These are phyloP conservation scores for Tetraneura akinire DNA, from an alignment of 1,140 invertebrate genomes.

Conservation along the genomic window DNA sequence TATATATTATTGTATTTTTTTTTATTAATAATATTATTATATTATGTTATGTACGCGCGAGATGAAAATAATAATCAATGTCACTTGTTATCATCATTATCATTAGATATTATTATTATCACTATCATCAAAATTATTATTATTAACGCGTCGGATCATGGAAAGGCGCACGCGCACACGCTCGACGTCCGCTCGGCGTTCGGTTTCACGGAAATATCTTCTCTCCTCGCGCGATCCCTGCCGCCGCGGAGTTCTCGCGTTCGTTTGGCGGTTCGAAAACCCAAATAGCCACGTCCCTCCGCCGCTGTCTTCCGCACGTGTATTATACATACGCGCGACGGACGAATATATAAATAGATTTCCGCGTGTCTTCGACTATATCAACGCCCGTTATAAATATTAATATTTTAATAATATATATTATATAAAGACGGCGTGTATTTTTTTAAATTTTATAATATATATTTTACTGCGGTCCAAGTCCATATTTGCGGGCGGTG, in stretches of 20 bases:
- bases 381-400: neutral
- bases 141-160: too few relatives aligned
- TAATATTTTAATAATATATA: neutral
- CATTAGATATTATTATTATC: neutral
- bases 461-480: too few relatives aligned
- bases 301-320: conserved; percentile 14
- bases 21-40: too few relatives aligned
- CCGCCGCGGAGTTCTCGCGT: neutral
- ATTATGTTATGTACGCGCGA: conserved; percentile 12
- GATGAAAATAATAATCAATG: conserved; percentile 12
- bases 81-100: neutral
- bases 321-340: too few relatives aligned
- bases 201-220: conserved; percentile 41
- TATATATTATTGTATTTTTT: too few relatives aligned
- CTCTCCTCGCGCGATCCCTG: too few relatives aligned
- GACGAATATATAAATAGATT: conserved; percentile 45
- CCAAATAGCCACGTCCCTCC: conserved; percentile 37
- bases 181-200: conserved; percentile 14
- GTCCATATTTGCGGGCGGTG: too few relatives aligned
- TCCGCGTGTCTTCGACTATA: conserved; percentile 21
- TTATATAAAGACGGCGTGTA: neutral
- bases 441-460: conserved; percentile 1
- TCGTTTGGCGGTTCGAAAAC: conserved; percentile 39
- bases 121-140: too few relatives aligned
- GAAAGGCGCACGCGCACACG: neutral